These are phyloP conservation scores for Acipenser oxyrinchus DNA, from an alignment of 2,797 vertebrate species.

Conservation along the genomic window DNA sequence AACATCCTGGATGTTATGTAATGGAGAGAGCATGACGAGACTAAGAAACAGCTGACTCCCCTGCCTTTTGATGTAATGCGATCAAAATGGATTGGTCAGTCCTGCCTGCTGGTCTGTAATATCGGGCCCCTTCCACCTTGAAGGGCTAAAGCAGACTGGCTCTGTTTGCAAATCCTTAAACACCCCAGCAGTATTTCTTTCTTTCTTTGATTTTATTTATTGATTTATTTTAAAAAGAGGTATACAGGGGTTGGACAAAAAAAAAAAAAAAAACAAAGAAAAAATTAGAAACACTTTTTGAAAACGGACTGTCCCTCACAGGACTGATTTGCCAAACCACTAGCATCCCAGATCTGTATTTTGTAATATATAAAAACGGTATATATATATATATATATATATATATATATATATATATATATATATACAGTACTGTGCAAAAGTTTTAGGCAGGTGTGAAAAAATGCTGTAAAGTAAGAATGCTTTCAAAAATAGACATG, in stretches of 20 bases:
- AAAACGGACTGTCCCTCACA: too few relatives aligned
- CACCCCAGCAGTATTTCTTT: slow-evolving; percentile 1
- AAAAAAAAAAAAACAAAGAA: too few relatives aligned
- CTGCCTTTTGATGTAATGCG: slow-evolving; percentile 2
- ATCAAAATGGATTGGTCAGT: slow-evolving; percentile 16
- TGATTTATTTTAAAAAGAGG: not conserved
- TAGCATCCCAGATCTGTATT: too few relatives aligned
- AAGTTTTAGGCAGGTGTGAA: too few relatives aligned
- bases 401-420: too few relatives aligned
- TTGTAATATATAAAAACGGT: not conserved
- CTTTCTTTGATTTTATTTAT: slow-evolving; percentile 1
- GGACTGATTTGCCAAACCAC: too few relatives aligned
- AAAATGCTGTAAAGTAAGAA: too few relatives aligned
- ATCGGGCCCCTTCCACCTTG: not conserved
- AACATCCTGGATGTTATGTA: not conserved
- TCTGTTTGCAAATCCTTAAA: not conserved
- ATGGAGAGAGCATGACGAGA: slow-evolving; percentile 16
- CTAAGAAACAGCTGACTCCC: slow-evolving; percentile 20
- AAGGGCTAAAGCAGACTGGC: slow-evolving; percentile 4
- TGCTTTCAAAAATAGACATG: too few relatives aligned
- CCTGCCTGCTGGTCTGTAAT: not conserved
- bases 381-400: too few relatives aligned
- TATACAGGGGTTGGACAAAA: too few relatives aligned
- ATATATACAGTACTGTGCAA: too few relatives aligned
- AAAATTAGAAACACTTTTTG: too few relatives aligned